These are phyloP conservation scores for Melanogrammus aeglefinus DNA, from an alignment of 2,797 vertebrate species.

Conservation along the genomic window DNA sequence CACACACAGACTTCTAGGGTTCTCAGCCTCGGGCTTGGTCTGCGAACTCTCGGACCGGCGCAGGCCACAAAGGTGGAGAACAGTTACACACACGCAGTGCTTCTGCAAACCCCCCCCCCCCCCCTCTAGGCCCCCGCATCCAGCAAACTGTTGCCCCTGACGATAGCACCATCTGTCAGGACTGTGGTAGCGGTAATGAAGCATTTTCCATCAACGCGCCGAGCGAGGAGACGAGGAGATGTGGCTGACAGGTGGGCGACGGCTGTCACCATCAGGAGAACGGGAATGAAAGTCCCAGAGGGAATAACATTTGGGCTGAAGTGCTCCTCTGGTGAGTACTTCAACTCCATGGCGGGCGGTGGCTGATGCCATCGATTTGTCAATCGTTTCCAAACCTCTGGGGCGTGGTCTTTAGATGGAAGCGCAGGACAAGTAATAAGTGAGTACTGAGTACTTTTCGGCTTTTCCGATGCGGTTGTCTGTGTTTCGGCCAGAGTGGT, in stretches of 20 bases:
- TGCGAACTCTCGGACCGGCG: constrained; percentile 15
- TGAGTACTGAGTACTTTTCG: neutral
- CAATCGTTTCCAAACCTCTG: neutral
- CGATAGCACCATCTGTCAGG: constrained; percentile 42
- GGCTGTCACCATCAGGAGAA: neutral
- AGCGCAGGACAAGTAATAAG: neutral
- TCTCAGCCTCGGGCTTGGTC: neutral
- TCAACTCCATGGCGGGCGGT: neutral
- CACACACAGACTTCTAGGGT: neutral
- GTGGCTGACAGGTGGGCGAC: constrained; percentile 20
- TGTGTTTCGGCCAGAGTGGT: neutral
- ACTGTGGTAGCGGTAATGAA: constrained; percentile 20
- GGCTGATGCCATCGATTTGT: neutral
- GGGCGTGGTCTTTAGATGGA: neutral
- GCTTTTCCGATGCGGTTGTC: neutral
- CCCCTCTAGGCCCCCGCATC: constrained; percentile 11
- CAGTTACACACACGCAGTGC: neutral
- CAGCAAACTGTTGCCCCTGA: constrained; percentile 33
- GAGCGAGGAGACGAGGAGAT: neutral
- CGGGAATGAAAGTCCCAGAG: neutral
- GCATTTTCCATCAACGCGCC: constrained; percentile 9
- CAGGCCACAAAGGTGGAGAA: constrained; percentile 8
- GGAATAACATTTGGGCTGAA: neutral
- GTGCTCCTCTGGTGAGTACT: neutral
- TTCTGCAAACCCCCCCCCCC: constrained; percentile 18